Evolutionary conservation across 1,140 invertebrate species (phyloP), one percentile per base, ranked within the genome.

Genomic region (Temnothorax curvispinosus): DNA sequence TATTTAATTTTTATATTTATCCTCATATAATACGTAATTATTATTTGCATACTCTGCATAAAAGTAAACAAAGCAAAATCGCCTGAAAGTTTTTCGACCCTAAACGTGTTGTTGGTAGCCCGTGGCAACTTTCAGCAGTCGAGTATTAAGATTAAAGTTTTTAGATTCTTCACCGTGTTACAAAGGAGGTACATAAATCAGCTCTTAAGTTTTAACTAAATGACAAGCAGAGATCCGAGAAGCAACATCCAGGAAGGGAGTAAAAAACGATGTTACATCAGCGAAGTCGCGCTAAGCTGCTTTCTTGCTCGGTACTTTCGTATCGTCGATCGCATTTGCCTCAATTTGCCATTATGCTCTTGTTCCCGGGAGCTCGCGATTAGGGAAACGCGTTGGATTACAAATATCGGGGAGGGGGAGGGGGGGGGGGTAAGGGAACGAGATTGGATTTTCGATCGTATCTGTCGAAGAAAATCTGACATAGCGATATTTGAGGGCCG

Each of bases 151-250:
- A 75, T 75, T 74, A 56, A 75, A 50, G 67, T 74, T 84, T 75
- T 84, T 74, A 75, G 69, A 21, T 50, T 50, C 62, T 56, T 84
- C 9, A 13, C 32, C 77, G 47, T 35, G 76, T 60, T 44, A 74
- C 18, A 35, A 74, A 74, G 60, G 54, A 47, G n/a, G 47, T 60
- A 74, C 80, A 60, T 75, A 84, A 84, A 75, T 84, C 72, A 60
- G 69, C 80, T 84, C 54, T 84, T 84, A 74, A 84, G 72, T 84
- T 74, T 84, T 58, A 84, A 74, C 69, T 84, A 62, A 84, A 84
- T 74, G 69, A 84, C 69, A 74, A 74, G 80, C 54, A 50, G 27
- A 13, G 41, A n/a, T 15, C 41, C 54, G 54, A 18, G 9, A 32
- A 35, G 41, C 67, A 35, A n/a, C 67, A 47, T 58, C 52, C 18